phyloP scores from a whole-genome alignment of 2,888 invertebrate genomes.

The Aleiodes testaceus region DNA sequence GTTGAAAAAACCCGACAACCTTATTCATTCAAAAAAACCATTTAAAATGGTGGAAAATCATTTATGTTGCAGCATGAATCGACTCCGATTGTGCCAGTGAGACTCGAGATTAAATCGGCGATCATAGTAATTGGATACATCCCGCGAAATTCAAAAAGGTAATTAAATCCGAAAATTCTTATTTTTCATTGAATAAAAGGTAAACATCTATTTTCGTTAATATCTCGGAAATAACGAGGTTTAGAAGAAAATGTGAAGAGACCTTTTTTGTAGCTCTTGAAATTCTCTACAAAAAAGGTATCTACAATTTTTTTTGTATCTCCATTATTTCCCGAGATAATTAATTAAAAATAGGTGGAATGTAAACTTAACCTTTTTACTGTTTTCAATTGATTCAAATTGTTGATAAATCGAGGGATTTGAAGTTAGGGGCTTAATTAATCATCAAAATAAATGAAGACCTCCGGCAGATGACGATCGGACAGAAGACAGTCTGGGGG shows the following conservation, averaged over 20 bases:
- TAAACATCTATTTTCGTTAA: background rate
- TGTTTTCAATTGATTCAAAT: no score
- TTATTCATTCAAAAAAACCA: slow-evolving; percentile 38
- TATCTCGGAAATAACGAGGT: background rate
- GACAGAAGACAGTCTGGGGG: slow-evolving; percentile 28
- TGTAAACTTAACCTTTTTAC: no score
- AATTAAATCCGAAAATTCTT: slow-evolving; percentile 34
- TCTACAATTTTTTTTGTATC: no score
- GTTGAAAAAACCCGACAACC: slow-evolving; percentile 42
- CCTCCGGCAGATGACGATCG: background rate
- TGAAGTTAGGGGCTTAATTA: slow-evolving; percentile 4
- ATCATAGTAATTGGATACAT: slow-evolving; percentile 68
- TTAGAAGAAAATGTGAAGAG: background rate
- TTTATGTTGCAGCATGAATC: slow-evolving; percentile 59
- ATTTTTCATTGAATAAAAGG: background rate
- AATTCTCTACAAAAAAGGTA: no score
- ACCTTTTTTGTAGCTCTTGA: background rate
- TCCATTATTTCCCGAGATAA: no score
- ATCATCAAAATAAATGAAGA: slow-evolving; percentile 18
- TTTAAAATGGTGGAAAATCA: slow-evolving; percentile 26
- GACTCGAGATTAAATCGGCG: slow-evolving; percentile 63
- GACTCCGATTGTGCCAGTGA: slow-evolving; percentile 55
- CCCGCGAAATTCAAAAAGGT: slow-evolving; percentile 62
- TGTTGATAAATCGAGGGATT: background rate
- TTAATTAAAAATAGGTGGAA: background rate